phyloP scores from a whole-genome alignment of 2,797 vertebrate genomes.

The Sitta carolinensis region DNA sequence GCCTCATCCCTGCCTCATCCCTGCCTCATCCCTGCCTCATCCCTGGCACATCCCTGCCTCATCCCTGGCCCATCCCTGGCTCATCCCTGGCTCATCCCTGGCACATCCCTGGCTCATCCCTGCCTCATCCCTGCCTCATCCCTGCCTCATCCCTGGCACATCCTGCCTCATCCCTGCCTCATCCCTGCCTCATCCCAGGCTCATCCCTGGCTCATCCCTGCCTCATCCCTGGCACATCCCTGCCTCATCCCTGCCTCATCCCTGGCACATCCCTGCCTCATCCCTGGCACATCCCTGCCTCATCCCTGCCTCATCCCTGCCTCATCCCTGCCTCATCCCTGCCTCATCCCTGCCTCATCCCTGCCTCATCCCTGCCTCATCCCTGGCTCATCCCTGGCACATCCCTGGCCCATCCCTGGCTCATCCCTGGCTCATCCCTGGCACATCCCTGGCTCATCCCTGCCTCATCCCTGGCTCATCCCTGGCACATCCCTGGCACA shows the following conservation, averaged over 20 bases:
- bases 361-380: background rate
- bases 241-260: too few species aligned
- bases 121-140: background rate
- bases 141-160: background rate
- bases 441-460: background rate
- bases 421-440: background rate
- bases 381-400: too few species aligned
- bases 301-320: too few species aligned
- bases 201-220: too few species aligned
- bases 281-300: background rate
- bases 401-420: background rate
- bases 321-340: background rate
- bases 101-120: background rate
- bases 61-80: background rate
- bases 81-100: background rate
- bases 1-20: too few species aligned
- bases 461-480: background rate
- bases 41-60: too few species aligned
- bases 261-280: too few species aligned
- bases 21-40: background rate
- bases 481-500: background rate
- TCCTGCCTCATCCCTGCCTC: too few species aligned
- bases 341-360: too few species aligned
- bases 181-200: background rate
- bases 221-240: background rate